Percentiles rank a stretch among this genome's conserved stretches.
phyloP scores from a whole-genome alignment of 2,113 vertebrate genomes.

The Campylomormyrus numenius region DNA sequence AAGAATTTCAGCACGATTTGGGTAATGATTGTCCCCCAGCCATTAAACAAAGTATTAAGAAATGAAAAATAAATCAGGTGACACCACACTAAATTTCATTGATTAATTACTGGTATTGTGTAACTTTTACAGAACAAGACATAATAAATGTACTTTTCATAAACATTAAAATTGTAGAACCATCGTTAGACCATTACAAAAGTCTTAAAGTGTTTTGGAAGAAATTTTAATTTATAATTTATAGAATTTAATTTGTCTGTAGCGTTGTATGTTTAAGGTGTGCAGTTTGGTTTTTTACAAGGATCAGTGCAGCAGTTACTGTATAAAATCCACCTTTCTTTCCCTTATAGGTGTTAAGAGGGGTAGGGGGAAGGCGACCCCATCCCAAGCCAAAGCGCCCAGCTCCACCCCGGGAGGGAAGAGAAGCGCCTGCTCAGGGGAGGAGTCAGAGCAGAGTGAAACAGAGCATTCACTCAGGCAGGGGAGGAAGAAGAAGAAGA shows the following conservation, averaged over 20 bases:
- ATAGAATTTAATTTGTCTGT: neutral
- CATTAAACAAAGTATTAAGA: neutral
- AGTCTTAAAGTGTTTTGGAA: neutral
- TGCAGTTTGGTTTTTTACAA: neutral
- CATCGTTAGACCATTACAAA: neutral
- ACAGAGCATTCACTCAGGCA: slow-evolving; percentile 32
- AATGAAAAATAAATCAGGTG: neutral
- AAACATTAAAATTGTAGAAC: neutral
- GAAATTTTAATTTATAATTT: neutral
- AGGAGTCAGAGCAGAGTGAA: slow-evolving; percentile 32
- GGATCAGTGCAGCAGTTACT: neutral
- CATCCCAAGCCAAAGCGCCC: slow-evolving; percentile 16
- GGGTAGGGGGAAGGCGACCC: neutral
- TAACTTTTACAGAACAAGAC: neutral
- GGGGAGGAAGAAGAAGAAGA: slow-evolving; percentile 39
- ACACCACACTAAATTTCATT: neutral
- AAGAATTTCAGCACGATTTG: neutral
- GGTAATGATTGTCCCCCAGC: neutral
- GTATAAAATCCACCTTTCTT: neutral
- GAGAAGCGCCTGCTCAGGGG: neutral
- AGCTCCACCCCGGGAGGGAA: slow-evolving; percentile 15
- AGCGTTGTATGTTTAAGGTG: neutral
- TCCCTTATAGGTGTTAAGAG: slow-evolving; percentile 5
- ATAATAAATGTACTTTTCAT: neutral
- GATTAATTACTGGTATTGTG: neutral